phyloP scores from a whole-genome alignment of 2,797 vertebrate species.

The Tapirus indicus region DNA sequence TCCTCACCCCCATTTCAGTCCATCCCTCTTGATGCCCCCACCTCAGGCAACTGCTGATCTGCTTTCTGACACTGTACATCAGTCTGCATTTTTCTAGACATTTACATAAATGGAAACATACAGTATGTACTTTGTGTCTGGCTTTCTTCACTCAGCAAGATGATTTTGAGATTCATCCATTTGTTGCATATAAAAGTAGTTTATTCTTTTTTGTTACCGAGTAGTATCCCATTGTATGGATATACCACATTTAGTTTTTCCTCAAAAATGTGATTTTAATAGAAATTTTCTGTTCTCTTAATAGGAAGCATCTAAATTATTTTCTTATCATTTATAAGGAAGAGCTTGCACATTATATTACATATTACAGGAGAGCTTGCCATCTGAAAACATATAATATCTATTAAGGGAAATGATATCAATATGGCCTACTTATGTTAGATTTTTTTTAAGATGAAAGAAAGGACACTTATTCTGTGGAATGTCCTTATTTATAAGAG shows the following conservation, averaged over 20 bases:
- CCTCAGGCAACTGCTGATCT: not conserved
- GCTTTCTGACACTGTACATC: not conserved
- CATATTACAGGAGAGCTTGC: not conserved
- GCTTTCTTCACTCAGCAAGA: not conserved
- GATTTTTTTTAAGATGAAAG: not conserved
- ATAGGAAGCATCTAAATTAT: not conserved
- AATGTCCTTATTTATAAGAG: constrained; percentile 56
- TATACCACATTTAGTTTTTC: not conserved
- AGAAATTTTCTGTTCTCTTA: not conserved
- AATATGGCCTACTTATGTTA: not conserved
- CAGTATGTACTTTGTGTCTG: not conserved
- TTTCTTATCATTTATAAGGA: not conserved
- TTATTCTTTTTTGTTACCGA: not conserved
- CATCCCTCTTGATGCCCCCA: not conserved
- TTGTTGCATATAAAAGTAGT: not conserved
- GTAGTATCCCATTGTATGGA: not conserved
- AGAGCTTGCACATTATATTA: not conserved
- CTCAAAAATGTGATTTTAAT: not conserved
- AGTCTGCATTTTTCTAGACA: not conserved
- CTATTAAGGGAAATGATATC: not conserved
- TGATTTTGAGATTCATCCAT: not conserved
- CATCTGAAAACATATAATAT: not conserved
- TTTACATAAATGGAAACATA: not conserved
- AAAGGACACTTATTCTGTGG: not conserved
- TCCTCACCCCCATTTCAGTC: not conserved